Evolutionary conservation across 2,888 invertebrate species (phyloP).

Genomic region (Prionchulus punctatus): DNA sequence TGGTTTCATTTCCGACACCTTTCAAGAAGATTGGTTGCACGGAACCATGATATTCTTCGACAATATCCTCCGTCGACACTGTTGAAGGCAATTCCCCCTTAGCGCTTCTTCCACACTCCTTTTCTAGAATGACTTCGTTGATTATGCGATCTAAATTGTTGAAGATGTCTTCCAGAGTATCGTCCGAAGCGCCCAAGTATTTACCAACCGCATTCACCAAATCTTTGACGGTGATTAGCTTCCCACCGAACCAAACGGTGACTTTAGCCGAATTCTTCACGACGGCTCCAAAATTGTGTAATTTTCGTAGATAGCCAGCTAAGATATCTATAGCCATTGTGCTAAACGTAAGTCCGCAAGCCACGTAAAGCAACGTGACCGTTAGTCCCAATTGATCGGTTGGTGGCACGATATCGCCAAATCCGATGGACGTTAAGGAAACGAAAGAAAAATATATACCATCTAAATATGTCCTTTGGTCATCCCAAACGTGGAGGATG

Average conservation of each 20-base stretch:
- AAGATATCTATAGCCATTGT: neutral
- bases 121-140: neutral
- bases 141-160: neutral
- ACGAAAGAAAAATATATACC: neutral
- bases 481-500: neutral
- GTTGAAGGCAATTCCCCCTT: too few relatives aligned
- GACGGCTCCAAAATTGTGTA: neutral
- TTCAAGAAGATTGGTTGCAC: too few relatives aligned
- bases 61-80: too few relatives aligned
- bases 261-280: neutral
- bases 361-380: neutral
- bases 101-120: too few relatives aligned
- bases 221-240: neutral
- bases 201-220: neutral
- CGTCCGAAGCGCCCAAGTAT: neutral
- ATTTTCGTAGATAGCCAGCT: neutral
- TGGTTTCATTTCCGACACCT: too few relatives aligned
- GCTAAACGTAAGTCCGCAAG: neutral
- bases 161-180: neutral
- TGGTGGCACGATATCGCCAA: slow-evolving; percentile 7
- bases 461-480: neutral
- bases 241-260: neutral
- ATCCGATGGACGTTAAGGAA: neutral
- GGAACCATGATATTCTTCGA: too few relatives aligned
- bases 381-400: neutral